These are phyloP conservation scores for Anodontia alba DNA, from an alignment of 2,888 invertebrate species.

Conservation along the genomic window DNA sequence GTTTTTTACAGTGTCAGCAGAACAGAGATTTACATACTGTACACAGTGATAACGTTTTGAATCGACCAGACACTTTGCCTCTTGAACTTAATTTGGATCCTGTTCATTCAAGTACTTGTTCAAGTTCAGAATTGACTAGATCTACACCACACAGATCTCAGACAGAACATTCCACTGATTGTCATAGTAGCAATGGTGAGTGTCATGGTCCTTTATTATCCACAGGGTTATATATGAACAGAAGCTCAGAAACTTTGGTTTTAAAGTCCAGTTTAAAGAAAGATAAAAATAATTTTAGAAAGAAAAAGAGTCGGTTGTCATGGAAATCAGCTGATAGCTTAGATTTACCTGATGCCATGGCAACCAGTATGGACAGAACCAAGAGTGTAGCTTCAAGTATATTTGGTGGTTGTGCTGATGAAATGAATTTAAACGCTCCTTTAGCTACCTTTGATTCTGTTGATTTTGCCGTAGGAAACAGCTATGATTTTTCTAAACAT, in stretches of 20 bases:
- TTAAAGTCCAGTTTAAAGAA: constrained; percentile 71
- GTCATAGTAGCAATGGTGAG: constrained; percentile 64
- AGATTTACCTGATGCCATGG: constrained; percentile 67
- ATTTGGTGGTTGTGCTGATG: constrained; percentile 65
- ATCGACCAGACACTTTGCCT: constrained; percentile 6
- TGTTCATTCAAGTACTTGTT: constrained; percentile 16
- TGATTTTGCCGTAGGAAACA: constrained; percentile 68
- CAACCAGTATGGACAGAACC: constrained; percentile 70
- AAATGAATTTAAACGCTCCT: constrained; percentile 72
- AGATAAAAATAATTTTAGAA: constrained; percentile 52
- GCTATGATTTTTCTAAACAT: constrained; percentile 61
- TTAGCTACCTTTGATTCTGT: constrained; percentile 76
- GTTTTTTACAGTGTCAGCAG: not conserved
- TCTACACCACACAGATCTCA: constrained; percentile 25
- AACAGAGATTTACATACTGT: not conserved
- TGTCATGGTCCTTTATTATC: constrained; percentile 63
- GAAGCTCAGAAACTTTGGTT: constrained; percentile 69
- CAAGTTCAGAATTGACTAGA: constrained; percentile 18
- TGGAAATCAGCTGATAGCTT: constrained; percentile 77
- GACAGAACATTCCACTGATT: constrained; percentile 52
- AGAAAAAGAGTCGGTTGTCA: constrained; percentile 67
- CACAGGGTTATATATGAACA: constrained; percentile 45
- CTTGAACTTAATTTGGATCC: not conserved
- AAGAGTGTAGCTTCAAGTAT: constrained; percentile 74
- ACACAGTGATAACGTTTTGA: not conserved